These are phyloP conservation scores for Leptinotarsa undecemlineata DNA, from an alignment of 1,140 invertebrate genomes.

Conservation along the genomic window DNA sequence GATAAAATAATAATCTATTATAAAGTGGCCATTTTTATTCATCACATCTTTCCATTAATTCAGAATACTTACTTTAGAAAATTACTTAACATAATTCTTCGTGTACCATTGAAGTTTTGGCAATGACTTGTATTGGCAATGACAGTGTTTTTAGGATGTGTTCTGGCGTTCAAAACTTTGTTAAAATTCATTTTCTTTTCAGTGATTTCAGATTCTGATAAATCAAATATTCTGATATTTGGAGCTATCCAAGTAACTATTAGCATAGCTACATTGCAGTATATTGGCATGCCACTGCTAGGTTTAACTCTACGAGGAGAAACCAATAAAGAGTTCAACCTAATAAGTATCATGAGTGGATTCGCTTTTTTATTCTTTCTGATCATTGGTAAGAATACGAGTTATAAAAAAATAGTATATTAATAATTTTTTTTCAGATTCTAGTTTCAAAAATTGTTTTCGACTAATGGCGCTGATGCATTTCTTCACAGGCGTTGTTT, in stretches of 20 bases:
- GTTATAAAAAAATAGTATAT: neutral
- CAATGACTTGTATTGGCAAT: too few relatives aligned
- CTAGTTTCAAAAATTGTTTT: conserved; percentile 46
- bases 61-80: too few relatives aligned
- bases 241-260: conserved; percentile 44
- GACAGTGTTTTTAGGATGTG: too few relatives aligned
- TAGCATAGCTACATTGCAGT: conserved; percentile 46
- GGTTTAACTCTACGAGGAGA: conserved; percentile 43
- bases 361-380: conserved; percentile 40
- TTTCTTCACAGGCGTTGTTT: conserved; percentile 47
- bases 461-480: conserved; percentile 47
- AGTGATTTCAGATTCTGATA: conserved; percentile 44
- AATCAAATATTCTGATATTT: conserved; percentile 41
- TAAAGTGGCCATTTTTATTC: too few relatives aligned
- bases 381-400: conserved; percentile 35
- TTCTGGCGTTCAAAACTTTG: too few relatives aligned
- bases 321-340: conserved; percentile 38
- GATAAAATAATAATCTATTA: too few relatives aligned
- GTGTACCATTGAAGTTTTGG: too few relatives aligned
- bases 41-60: too few relatives aligned
- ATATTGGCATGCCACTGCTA: conserved; percentile 40
- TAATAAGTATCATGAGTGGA: conserved; percentile 37
- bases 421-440: conserved; percentile 43
- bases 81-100: too few relatives aligned
- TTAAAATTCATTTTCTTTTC: conserved; percentile 23